Conservation (phyloP, 2,797 vertebrate species). For the Pterois miles region DNA sequence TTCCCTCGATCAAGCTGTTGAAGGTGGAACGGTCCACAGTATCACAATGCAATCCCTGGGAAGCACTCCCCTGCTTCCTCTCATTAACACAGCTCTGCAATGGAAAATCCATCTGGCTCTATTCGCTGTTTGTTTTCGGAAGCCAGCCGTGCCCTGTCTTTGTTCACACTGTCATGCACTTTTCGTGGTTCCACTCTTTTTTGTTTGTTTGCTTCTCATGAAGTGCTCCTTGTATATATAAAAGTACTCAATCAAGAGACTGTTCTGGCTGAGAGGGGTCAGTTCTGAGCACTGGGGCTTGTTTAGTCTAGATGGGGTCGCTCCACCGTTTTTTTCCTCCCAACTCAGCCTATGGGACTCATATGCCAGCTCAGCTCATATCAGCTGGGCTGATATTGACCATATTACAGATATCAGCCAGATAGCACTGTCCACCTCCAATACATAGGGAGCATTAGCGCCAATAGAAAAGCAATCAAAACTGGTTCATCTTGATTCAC, state of each 20-base stretch:
- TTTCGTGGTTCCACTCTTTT: constrained; percentile 60
- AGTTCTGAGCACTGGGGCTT: constrained; percentile 20
- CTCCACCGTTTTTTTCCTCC: constrained; percentile 1
- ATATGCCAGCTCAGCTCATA: background rate
- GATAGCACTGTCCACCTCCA: background rate
- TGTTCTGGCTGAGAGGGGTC: constrained; percentile 28
- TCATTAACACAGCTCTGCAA: constrained; percentile 80
- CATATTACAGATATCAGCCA: background rate
- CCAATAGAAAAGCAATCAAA: background rate
- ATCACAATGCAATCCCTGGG: constrained; percentile 84
- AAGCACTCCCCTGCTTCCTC: constrained; percentile 81
- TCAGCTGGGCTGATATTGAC: background rate
- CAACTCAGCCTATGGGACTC: background rate
- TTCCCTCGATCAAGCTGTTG: constrained; percentile 67
- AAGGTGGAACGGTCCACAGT: constrained; percentile 57
- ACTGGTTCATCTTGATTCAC: background rate
- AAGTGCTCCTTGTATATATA: background rate
- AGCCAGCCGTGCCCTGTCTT: constrained; percentile 78
- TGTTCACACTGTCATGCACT: constrained; percentile 77
- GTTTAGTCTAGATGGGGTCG: constrained; percentile 45
- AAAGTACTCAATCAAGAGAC: constrained; percentile 20
- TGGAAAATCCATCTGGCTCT: constrained; percentile 83
- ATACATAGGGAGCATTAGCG: background rate
- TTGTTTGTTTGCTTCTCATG: constrained; percentile 67
- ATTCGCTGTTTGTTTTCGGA: constrained; percentile 82